Evolutionary conservation across 1,140 invertebrate genomes (phyloP), one percentile per base, ranked within the genome.

Genomic region (Calephelis virginiensis): DNA sequence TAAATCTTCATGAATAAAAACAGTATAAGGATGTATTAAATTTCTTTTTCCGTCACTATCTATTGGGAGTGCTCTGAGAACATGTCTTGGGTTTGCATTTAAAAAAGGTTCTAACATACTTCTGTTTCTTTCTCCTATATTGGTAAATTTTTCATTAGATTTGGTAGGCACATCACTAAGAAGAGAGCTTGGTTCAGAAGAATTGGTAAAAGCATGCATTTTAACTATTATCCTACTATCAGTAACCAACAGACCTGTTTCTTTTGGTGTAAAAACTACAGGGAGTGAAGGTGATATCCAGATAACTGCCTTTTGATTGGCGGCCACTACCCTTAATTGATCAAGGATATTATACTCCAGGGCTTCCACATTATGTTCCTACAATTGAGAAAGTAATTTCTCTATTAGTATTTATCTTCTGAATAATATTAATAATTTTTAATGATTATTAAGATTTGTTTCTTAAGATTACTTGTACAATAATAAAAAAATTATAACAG

Each of bases 341-440:
- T 93, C 90, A 69, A 94, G 76, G 68, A 94, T 84, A 67, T 89
- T 84, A 43, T 89, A 78, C 75, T 94, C 92, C 59, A 94, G 78
- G 69, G 89, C 83, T 72, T 92, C 86, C 61, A 86, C 86, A 79
- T 93, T 92, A 64, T 92, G 77, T 83, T 93, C 93, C 93, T 93
- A 75, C 65, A 63, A 14, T 47, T 85, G 50, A 64, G 28, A 28
- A 28, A 28, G 28, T 4, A 28, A 28, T 28, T 28, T 28, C 28
- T 28, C 28, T 28, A 28, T 28, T 28, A 28, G 2, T 28, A 28
- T 28, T 28, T 28, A 28, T 28, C 28, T 28, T 28, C 28, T 28
- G 28, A 4, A 28, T 28, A 28, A 28, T 28, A 28, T 28, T 28
- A 28, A 28, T 28, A 28, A 28, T 28, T 28, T 28, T 4, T 28